Conservation (phyloP, 2,888 invertebrate genomes). For the Eueremaeus valkanovi region DNA sequence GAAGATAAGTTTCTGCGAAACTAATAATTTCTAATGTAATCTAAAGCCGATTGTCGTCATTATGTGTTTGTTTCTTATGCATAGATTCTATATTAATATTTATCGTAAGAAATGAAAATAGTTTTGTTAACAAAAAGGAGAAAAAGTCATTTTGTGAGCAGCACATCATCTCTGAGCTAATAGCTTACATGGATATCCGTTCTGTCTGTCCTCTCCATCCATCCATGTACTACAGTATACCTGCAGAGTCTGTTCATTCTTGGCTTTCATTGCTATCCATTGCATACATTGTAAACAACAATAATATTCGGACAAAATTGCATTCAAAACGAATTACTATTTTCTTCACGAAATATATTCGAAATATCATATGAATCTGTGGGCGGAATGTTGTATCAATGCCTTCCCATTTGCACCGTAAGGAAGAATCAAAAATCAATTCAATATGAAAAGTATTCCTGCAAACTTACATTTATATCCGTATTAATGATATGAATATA, state of each 20-base stretch:
- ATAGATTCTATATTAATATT: constrained; percentile 1
- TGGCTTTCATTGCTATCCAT: background rate
- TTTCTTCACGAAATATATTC: constrained; percentile 5
- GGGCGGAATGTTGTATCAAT: background rate
- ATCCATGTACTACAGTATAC: background rate
- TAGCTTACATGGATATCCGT: constrained; percentile 20
- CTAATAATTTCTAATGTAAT: constrained; percentile 10
- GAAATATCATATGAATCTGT: background rate
- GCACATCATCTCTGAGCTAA: background rate
- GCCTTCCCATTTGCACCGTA: background rate
- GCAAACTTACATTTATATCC: background rate
- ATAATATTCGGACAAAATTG: no score
- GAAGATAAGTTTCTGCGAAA: background rate
- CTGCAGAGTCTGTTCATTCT: background rate
- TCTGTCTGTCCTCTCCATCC: no score
- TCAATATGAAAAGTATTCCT: background rate
- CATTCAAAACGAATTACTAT: constrained; percentile 1
- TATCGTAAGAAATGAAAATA: background rate
- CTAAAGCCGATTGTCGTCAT: constrained; percentile 11
- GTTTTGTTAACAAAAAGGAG: background rate
- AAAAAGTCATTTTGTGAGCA: background rate
- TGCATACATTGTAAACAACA: background rate
- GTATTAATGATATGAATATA: background rate
- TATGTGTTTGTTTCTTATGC: constrained; percentile 13
- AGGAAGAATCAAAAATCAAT: constrained; percentile 10